Evolutionary conservation across 2,113 vertebrate species (phyloP).

Genomic region (Hippotragus niger): DNA sequence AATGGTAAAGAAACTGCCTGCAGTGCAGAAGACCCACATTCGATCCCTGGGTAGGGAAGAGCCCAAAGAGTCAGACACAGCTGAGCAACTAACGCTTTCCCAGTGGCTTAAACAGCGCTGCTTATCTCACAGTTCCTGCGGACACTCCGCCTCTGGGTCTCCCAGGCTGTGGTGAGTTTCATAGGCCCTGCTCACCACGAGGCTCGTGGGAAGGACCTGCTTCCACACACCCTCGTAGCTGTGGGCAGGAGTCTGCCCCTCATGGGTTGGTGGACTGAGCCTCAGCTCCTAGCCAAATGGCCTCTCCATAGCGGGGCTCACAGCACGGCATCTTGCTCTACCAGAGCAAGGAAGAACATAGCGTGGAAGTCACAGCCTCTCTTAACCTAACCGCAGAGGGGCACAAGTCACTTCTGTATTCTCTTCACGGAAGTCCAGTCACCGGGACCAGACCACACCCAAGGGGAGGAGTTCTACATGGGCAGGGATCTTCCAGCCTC

Average conservation of each 20-base stretch:
- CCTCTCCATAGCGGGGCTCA: background rate
- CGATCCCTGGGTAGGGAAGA: background rate
- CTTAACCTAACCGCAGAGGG: background rate
- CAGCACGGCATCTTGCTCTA: background rate
- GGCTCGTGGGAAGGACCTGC: background rate
- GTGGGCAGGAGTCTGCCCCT: background rate
- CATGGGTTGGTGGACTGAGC: fast-evolving
- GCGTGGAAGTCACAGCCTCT: background rate
- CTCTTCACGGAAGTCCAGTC: background rate
- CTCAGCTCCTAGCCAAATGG: background rate
- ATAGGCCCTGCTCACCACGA: background rate
- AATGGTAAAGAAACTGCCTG: background rate
- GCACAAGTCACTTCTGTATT: fast-evolving
- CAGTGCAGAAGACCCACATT: background rate
- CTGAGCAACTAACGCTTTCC: background rate
- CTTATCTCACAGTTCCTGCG: background rate
- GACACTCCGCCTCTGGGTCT: background rate
- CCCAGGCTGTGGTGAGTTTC: background rate
- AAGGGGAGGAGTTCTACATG: fast-evolving
- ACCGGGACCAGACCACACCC: background rate
- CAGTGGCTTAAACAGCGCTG: background rate
- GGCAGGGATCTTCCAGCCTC: fast-evolving
- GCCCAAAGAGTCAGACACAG: background rate
- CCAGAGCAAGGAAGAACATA: background rate
- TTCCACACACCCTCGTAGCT: fast-evolving